phyloP scores from a whole-genome alignment of 2,797 vertebrate species.

The Neostethus bicornis region DNA sequence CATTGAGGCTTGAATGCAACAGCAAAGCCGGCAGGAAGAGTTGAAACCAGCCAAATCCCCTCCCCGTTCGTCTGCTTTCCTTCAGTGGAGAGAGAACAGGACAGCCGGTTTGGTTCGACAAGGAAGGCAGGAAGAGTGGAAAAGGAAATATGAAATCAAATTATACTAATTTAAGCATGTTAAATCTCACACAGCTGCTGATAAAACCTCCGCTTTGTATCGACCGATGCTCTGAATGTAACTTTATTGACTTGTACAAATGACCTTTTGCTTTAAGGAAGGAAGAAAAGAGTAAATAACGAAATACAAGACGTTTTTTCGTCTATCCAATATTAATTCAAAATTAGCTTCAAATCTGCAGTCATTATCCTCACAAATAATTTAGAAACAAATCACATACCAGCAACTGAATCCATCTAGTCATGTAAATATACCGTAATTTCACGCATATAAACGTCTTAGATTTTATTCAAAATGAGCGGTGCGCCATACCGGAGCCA shows the following conservation, averaged over 20 bases:
- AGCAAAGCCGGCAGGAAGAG: constrained; percentile 27
- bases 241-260: background rate
- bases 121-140: constrained; percentile 27
- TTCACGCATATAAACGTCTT: too few relatives aligned
- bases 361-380: too few relatives aligned
- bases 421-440: too few relatives aligned
- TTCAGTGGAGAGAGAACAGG: constrained; percentile 33
- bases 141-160: constrained; percentile 37
- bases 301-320: too few relatives aligned
- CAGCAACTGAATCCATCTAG: too few relatives aligned
- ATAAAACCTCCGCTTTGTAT: background rate
- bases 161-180: constrained; percentile 30
- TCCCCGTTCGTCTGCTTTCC: constrained; percentile 11
- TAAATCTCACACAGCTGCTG: constrained; percentile 32
- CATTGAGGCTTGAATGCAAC: constrained; percentile 39
- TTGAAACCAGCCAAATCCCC: constrained; percentile 19
- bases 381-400: too few relatives aligned
- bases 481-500: too few relatives aligned
- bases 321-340: too few relatives aligned
- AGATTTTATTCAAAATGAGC: too few relatives aligned
- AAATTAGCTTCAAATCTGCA: too few relatives aligned
- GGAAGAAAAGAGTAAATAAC: too few relatives aligned
- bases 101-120: constrained; percentile 44
- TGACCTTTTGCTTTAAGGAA: too few relatives aligned
- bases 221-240: constrained; percentile 8